These are phyloP conservation scores for Podocnemis expansa DNA, from an alignment of 2,113 vertebrate genomes.

Conservation along the genomic window DNA sequence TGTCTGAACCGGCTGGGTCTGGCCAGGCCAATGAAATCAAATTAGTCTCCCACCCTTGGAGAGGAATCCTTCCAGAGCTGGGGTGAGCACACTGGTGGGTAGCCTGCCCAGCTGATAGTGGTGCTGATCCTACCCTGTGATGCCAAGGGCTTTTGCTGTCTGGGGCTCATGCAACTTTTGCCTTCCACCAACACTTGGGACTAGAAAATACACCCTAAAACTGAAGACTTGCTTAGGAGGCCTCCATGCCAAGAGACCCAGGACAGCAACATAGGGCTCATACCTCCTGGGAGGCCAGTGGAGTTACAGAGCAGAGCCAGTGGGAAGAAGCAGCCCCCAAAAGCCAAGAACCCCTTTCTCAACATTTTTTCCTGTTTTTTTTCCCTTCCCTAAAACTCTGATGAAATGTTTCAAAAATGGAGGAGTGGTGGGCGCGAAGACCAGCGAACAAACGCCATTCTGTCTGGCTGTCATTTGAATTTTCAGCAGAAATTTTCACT, in stretches of 20 bases:
- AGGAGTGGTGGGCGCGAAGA: neutral
- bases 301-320: neutral
- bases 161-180: neutral
- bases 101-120: neutral
- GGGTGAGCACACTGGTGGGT: neutral
- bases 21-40: neutral
- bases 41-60: neutral
- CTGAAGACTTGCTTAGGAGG: neutral
- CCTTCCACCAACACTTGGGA: neutral
- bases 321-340: neutral
- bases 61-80: neutral
- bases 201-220: neutral
- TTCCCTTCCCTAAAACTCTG: neutral
- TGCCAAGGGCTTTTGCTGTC: neutral
- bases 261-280: neutral
- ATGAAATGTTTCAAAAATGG: neutral
- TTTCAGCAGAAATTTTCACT: neutral
- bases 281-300: neutral
- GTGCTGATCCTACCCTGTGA: neutral
- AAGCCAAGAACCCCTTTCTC: neutral
- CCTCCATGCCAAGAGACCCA: neutral
- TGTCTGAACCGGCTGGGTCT: neutral
- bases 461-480: neutral
- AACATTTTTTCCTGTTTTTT: neutral
- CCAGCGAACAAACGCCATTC: neutral